Evolutionary conservation across 2,888 invertebrate genomes (phyloP).

Genomic region (Girardia tigrina): DNA sequence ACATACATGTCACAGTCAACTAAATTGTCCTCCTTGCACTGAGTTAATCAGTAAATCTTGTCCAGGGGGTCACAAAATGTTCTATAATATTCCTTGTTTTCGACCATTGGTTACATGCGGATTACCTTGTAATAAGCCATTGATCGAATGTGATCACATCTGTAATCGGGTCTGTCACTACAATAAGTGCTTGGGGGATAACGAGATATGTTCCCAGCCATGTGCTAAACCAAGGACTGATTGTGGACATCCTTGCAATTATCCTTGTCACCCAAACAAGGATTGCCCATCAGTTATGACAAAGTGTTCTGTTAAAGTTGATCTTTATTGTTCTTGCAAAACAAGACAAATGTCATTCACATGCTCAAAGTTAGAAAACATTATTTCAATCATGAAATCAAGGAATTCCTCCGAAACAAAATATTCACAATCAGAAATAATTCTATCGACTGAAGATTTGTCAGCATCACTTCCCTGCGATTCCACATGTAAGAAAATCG

Average conservation of each 20-base stretch:
- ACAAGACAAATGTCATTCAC: too few species aligned
- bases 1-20: conserved; percentile 68
- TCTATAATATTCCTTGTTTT: conserved; percentile 75
- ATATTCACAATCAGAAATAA: neutral
- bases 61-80: conserved; percentile 59
- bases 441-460: neutral
- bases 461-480: conserved; percentile 66
- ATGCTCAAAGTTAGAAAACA: neutral
- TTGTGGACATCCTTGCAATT: conserved; percentile 73
- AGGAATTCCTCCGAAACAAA: neutral
- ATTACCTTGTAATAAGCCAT: conserved; percentile 64
- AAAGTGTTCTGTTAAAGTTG: neutral
- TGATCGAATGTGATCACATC: conserved; percentile 69
- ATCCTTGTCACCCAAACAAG: neutral
- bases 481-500: conserved; percentile 72
- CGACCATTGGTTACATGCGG: conserved; percentile 78
- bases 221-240: conserved; percentile 59
- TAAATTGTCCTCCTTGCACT: conserved; percentile 68
- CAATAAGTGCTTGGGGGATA: conserved; percentile 52
- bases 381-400: neutral
- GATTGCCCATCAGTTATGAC: neutral
- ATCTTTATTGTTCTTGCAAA: neutral
- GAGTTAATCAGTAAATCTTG: conserved; percentile 72
- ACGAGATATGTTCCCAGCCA: conserved; percentile 61
- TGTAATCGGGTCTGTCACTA: conserved; percentile 67